Conservation (phyloP, 2,888 invertebrate species). For the Pseudoips prasinana region DNA sequence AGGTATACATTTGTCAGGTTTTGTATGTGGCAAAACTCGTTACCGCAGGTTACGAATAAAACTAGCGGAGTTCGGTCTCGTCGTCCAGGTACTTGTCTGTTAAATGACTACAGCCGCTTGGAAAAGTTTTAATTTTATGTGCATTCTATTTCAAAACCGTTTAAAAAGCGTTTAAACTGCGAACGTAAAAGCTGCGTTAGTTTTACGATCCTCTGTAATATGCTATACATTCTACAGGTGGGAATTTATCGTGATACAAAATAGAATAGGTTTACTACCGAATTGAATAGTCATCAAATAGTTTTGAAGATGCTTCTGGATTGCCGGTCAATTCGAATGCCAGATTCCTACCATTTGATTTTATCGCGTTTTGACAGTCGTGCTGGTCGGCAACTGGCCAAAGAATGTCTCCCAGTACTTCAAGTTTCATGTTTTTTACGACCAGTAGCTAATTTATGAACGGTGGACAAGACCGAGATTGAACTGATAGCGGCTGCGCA, state of each 20-base stretch:
- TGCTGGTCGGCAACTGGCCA: conserved; percentile 36
- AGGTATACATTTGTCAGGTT: too few relatives aligned
- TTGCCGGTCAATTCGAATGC: conserved; percentile 39
- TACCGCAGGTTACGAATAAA: too few relatives aligned
- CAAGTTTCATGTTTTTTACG: conserved; percentile 35
- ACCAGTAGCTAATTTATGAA: conserved; percentile 35
- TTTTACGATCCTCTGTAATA: conserved; percentile 23
- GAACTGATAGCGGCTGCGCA: conserved; percentile 19
- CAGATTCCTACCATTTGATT: conserved; percentile 49
- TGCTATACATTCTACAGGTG: conserved; percentile 10
- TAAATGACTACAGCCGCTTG: too few relatives aligned
- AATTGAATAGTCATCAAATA: conserved; percentile 29
- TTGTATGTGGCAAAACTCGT: too few relatives aligned
- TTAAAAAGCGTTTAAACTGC: conserved; percentile 13
- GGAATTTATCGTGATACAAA: conserved; percentile 7
- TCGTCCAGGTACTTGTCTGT: too few relatives aligned
- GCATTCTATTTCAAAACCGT: conserved; percentile 16
- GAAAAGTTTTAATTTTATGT: conserved; percentile 16
- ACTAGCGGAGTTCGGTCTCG: too few relatives aligned
- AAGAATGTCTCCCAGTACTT: conserved; percentile 41
- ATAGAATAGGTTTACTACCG: conserved; percentile 15
- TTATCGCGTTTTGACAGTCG: conserved; percentile 52
- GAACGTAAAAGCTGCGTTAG: conserved; percentile 4
- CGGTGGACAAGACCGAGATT: conserved; percentile 24
- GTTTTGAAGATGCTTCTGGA: conserved; percentile 24